Conservation (phyloP, 2,113 vertebrate genomes). For the Psilopogon haemacephalus region DNA sequence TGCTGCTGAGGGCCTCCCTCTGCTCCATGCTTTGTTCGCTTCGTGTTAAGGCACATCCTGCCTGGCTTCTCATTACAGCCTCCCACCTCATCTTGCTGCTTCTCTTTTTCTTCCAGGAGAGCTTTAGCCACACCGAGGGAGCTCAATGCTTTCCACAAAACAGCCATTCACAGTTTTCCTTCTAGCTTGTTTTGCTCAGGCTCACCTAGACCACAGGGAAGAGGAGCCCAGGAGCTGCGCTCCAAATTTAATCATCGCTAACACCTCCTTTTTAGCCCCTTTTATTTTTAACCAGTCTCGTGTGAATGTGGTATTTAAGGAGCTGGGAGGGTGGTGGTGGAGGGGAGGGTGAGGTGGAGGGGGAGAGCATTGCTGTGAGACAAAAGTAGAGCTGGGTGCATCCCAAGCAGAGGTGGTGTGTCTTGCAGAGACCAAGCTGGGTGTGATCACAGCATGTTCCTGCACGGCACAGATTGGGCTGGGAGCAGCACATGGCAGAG, state of each 20-base stretch:
- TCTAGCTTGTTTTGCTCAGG: not conserved
- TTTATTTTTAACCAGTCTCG: not conserved
- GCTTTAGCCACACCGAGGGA: not conserved
- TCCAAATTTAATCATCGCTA: not conserved
- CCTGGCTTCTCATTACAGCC: not conserved
- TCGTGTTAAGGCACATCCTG: not conserved
- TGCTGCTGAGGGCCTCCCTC: not conserved
- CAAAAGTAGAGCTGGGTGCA: not conserved
- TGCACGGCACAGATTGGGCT: no score
- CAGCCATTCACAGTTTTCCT: not conserved
- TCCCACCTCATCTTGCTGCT: constrained; percentile 16
- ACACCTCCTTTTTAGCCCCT: not conserved
- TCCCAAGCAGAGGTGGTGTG: not conserved
- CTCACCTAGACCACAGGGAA: not conserved
- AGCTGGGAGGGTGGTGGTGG: not conserved
- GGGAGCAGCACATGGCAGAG: rapidly evolving
- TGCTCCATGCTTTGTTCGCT: not conserved
- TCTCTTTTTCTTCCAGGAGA: not conserved
- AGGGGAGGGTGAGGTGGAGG: not conserved
- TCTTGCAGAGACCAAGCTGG: not conserved
- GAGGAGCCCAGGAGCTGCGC: not conserved
- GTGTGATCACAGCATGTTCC: rapidly evolving
- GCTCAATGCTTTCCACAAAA: not conserved
- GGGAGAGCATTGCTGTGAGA: not conserved
- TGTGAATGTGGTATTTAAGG: not conserved